Evolutionary conservation across 1,140 invertebrate species (phyloP).

Genomic region (Rhagoletis pomonella): DNA sequence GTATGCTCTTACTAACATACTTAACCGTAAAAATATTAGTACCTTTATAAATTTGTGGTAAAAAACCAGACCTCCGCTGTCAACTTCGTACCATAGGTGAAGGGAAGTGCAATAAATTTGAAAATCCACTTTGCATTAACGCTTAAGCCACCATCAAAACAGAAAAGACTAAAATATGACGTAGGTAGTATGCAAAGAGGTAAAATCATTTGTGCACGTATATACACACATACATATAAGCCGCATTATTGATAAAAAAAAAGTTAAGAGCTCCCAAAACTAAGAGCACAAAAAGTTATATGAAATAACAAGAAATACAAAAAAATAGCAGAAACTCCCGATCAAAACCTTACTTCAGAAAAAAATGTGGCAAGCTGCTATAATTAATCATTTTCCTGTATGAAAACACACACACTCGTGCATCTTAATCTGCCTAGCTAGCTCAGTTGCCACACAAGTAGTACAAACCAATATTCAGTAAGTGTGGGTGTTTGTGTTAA

Average conservation of each 20-base stretch:
- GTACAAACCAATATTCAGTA: neutral
- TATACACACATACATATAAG: no score
- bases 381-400: conserved; percentile 27
- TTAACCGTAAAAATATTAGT: no score
- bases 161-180: neutral
- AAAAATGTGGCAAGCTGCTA: conserved; percentile 22
- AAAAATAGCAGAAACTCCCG: neutral
- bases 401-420: neutral
- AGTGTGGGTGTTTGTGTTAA: neutral
- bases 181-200: neutral
- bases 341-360: neutral
- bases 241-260: neutral
- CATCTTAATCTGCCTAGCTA: neutral
- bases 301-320: no score
- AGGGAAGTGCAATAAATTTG: conserved; percentile 18
- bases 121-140: conserved; percentile 24
- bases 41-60: no score
- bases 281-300: no score
- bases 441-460: neutral
- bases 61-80: no score
- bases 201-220: neutral
- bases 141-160: neutral
- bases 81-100: neutral
- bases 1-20: no score
- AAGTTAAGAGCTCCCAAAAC: neutral